These are phyloP conservation scores for Dinothrombium tinctorium DNA, from an alignment of 1,140 invertebrate species.

Conservation along the genomic window DNA sequence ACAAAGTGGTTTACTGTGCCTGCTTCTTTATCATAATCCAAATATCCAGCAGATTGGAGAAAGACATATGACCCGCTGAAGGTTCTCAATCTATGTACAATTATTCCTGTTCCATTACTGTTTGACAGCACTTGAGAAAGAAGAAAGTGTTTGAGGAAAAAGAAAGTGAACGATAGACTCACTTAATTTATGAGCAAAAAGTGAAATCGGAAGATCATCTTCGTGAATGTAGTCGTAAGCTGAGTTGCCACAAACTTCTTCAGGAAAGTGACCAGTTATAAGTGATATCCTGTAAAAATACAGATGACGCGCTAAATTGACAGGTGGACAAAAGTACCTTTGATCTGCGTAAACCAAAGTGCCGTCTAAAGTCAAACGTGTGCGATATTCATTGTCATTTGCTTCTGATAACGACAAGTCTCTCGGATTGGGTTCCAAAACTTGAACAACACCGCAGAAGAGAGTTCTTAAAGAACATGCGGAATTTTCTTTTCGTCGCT, in stretches of 20 bases:
- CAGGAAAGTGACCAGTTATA: constrained; percentile 55
- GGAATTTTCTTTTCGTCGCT: too few relatives aligned
- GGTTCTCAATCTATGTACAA: constrained; percentile 50
- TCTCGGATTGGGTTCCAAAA: too few relatives aligned
- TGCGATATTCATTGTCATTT: constrained; percentile 54
- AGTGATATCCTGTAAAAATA: constrained; percentile 36
- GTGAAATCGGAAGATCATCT: constrained; percentile 55
- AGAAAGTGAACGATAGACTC: constrained; percentile 22
- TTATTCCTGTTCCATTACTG: constrained; percentile 41
- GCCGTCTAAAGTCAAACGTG: constrained; percentile 53
- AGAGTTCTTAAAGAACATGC: too few relatives aligned
- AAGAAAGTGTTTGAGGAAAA: constrained; percentile 10
- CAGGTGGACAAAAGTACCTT: constrained; percentile 18
- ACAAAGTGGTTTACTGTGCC: constrained; percentile 51
- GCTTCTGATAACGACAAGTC: too few relatives aligned
- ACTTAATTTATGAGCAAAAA: constrained; percentile 59
- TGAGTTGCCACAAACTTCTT: constrained; percentile 49
- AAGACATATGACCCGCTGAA: constrained; percentile 55
- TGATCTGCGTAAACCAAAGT: constrained; percentile 61
- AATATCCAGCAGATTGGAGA: constrained; percentile 44
- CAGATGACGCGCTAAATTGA: too few relatives aligned
- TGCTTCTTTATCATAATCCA: constrained; percentile 43
- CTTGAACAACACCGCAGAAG: too few relatives aligned
- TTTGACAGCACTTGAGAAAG: constrained; percentile 47
- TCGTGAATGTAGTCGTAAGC: constrained; percentile 64